Base-by-base conservation (phyloP, 1,140 invertebrate genomes). In the Drosophila pseudoobscura region DNA sequence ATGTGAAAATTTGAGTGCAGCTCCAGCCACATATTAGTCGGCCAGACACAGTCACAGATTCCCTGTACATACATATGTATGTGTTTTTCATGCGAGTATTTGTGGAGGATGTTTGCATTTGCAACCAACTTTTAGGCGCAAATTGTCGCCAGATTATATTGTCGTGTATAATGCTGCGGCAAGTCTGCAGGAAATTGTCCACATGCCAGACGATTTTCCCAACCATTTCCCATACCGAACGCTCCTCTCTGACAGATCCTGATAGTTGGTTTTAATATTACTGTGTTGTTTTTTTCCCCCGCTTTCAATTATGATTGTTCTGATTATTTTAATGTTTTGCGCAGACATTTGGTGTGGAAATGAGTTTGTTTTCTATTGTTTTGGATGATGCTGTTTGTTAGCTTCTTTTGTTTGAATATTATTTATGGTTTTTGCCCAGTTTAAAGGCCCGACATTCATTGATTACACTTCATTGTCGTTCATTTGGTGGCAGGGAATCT, bases 131-230 rank as follows among this genome's bases (percentile, higher is more conserved):
- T 83, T 84, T 84, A 79, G 76, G 65, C 75, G 65, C 75, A 79
- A 83, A 84, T 71, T 84, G 65, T 56, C 62, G 63, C 35, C 79
- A 78, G 75, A 83, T 84, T 83, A 83, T 78, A 83, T 75, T 74
- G 65, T 66, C 59, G 26, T 54, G 44, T 49, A 15, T 80, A 82
- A 82, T 82, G 60, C 69, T 56, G 78, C 68, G 75, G 63, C 69
- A 82, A 78, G 64, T 69, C 79, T 75, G 64, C 70, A 61, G 57
- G 61, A 78, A 78, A 58, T 82, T 75, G 78, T 83, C 70, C 65
- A 62, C 66, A 71, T 71, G 66, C 66, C 45, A 50, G 54, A 64
- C 63, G 58, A 63, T 68, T 73, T 80, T 82, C 70, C 58, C 55
- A 58, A 51, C 70, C 56, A 22, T 56, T 74, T 63, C 43, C 54